These are phyloP conservation scores for Argyra leucocephala DNA, from an alignment of 2,888 invertebrate species.

Conservation along the genomic window DNA sequence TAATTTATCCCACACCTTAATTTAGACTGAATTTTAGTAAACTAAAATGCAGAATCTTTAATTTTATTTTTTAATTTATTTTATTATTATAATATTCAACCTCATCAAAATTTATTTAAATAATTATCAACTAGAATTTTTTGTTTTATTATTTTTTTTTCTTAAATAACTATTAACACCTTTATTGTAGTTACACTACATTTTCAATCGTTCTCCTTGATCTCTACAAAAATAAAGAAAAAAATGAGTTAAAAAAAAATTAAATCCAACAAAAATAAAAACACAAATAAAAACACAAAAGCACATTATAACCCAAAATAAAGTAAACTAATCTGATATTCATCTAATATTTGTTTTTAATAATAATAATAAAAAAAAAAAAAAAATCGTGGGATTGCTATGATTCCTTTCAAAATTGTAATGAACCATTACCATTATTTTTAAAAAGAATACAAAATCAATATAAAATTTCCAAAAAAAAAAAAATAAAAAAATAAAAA, in stretches of 20 bases:
- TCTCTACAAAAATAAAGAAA: neutral
- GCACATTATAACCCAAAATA: too few species aligned
- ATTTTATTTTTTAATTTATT: neutral
- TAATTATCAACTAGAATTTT: neutral
- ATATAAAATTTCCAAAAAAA: neutral
- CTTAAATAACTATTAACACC: neutral
- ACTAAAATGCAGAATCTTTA: neutral
- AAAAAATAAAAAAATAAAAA: neutral
- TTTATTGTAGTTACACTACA: neutral
- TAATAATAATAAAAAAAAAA: too few species aligned
- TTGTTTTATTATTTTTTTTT: neutral
- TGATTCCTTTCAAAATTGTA: slow-evolving; percentile 3
- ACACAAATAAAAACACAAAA: too few species aligned
- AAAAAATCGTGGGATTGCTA: neutral
- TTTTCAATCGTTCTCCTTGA: slow-evolving; percentile 1
- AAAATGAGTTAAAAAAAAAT: too few species aligned
- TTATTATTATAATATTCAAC: neutral
- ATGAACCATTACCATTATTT: slow-evolving; percentile 1
- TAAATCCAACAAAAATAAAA: too few species aligned
- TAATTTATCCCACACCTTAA: neutral
- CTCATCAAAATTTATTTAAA: slow-evolving; percentile 6
- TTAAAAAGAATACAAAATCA: neutral
- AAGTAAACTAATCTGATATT: slow-evolving; percentile 2
- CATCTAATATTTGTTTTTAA: neutral
- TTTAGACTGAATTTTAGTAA: neutral